These are phyloP conservation scores for Drosophila parabipectinata DNA, from an alignment of 1,140 invertebrate species.

Conservation along the genomic window DNA sequence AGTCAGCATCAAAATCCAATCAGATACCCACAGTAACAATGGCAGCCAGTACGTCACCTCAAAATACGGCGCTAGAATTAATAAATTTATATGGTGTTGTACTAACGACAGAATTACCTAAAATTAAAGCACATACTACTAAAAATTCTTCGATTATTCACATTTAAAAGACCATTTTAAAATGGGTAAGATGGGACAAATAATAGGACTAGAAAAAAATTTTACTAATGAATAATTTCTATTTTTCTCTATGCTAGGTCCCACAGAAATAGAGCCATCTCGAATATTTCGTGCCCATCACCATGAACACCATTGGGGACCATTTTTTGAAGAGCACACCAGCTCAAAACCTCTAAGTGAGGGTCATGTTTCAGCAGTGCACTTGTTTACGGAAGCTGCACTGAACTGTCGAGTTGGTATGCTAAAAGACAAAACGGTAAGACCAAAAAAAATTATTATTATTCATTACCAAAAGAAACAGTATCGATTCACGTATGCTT, in stretches of 20 bases:
- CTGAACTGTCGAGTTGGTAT: conserved; percentile 92
- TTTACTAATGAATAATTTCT: background rate
- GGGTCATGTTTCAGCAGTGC: conserved; percentile 86
- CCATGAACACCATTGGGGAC: conserved; percentile 88
- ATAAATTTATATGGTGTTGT: no score
- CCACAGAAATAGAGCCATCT: conserved; percentile 84
- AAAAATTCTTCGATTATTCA: no score
- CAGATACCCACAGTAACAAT: background rate
- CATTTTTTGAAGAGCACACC: conserved; percentile 89
- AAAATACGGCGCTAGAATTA: no score
- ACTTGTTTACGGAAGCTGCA: conserved; percentile 91
- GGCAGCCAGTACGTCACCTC: background rate
- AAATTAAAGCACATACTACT: no score
- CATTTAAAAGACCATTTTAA: background rate
- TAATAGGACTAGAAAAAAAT: background rate
- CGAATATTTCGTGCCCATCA: conserved; percentile 86
- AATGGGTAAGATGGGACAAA: background rate
- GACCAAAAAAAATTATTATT: conserved; percentile 34
- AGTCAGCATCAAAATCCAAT: background rate
- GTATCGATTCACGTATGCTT: no score
- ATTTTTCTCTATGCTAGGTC: background rate
- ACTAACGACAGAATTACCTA: no score
- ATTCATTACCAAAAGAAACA: no score
- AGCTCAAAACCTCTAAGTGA: conserved; percentile 76
- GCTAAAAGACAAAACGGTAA: conserved; percentile 93